These are phyloP conservation scores for Zapornia atra DNA, from an alignment of 2,113 vertebrate genomes.

Conservation along the genomic window DNA sequence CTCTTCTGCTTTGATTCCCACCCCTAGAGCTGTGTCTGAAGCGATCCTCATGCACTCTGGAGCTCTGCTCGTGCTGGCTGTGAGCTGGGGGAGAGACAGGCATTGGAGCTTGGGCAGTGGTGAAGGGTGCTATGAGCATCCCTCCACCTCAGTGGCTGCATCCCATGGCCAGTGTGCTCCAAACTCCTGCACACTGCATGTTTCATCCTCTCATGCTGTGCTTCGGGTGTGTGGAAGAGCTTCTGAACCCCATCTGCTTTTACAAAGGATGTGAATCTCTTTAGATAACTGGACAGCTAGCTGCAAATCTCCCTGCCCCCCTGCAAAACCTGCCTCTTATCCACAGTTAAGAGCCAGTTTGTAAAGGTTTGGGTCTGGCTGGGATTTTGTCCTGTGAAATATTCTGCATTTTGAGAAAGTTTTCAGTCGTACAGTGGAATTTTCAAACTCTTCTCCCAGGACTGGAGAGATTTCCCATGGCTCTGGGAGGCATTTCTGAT, in stretches of 20 bases:
- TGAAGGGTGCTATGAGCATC: not conserved
- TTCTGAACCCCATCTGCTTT: not conserved
- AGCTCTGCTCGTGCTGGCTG: not conserved
- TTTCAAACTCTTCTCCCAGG: not conserved
- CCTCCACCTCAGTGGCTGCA: accelerated
- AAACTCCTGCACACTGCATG: accelerated
- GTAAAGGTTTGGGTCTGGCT: not conserved
- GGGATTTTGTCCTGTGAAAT: not conserved
- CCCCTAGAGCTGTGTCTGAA: not conserved
- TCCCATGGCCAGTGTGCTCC: not conserved
- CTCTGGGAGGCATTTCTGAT: not conserved
- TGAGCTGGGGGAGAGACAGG: not conserved
- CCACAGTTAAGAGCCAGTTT: not conserved
- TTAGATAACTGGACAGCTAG: not conserved
- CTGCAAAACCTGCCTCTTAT: not conserved
- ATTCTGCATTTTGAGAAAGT: not conserved
- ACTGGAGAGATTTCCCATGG: not conserved
- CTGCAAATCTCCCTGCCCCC: not conserved
- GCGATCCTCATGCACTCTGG: not conserved
- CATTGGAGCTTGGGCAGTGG: not conserved
- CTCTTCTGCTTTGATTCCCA: not conserved
- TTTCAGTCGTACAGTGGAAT: not conserved
- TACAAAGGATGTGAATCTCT: not conserved
- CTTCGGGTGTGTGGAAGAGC: not conserved
- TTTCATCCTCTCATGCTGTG: not conserved